Percentiles rank a stretch among this genome's conserved stretches.
Conservation (phyloP, 2,888 invertebrate species). For the Drepanosiphum platanoidis region DNA sequence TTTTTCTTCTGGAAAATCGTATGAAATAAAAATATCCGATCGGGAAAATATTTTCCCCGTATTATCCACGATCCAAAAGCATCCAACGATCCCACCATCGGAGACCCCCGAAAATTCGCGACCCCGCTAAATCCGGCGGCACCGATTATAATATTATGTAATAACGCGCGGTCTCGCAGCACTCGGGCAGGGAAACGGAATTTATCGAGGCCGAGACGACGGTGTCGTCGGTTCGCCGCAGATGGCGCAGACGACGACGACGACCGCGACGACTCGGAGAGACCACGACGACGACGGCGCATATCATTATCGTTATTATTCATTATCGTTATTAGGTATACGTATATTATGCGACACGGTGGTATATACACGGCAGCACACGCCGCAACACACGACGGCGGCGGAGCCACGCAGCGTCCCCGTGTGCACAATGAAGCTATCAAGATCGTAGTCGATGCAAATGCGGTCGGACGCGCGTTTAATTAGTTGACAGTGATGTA, state of each 20-base stretch:
- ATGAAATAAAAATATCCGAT: too few relatives aligned
- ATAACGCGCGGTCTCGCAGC: too few relatives aligned
- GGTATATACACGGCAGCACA: neutral
- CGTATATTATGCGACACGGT: too few relatives aligned
- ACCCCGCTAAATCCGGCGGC: too few relatives aligned
- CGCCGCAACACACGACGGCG: too few relatives aligned
- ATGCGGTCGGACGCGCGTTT: conserved; percentile 43
- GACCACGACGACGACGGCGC: neutral
- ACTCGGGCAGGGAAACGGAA: neutral
- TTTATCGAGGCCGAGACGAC: neutral
- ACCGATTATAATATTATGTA: too few relatives aligned
- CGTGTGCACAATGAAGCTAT: conserved; percentile 49
- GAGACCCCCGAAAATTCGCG: too few relatives aligned
- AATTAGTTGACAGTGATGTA: conserved; percentile 60
- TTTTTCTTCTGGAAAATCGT: too few relatives aligned
- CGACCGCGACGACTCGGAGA: too few relatives aligned
- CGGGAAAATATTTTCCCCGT: too few relatives aligned
- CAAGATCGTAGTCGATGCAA: conserved; percentile 57
- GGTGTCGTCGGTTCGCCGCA: neutral
- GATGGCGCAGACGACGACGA: neutral
- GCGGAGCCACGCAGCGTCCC: neutral
- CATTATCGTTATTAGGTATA: neutral
- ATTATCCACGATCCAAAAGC: too few relatives aligned
- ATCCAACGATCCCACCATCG: too few relatives aligned
- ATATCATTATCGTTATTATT: neutral